phyloP scores from a whole-genome alignment of 2,113 vertebrate species.

The Macrotis lagotis region DNA sequence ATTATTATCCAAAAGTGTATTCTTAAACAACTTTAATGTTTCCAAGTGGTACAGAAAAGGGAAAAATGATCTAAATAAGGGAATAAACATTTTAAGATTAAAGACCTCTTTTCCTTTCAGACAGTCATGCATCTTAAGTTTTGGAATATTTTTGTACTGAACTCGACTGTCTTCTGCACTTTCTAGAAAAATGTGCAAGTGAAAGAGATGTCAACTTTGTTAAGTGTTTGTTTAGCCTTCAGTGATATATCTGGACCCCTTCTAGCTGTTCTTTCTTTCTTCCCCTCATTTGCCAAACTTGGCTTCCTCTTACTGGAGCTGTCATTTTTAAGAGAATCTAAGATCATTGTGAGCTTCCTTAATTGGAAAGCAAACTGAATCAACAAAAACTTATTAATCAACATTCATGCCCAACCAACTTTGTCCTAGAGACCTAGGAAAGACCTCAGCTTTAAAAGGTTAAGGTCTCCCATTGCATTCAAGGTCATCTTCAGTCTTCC shows the following conservation, averaged over 20 bases:
- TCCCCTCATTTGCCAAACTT: background rate
- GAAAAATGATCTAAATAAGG: background rate
- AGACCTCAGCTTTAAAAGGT: too few species aligned
- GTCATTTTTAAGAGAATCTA: background rate
- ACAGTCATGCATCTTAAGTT: background rate
- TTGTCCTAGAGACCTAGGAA: too few species aligned
- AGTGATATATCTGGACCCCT: background rate
- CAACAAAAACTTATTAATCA: background rate
- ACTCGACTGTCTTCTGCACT: background rate
- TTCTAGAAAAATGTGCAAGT: background rate
- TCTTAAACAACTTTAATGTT: background rate
- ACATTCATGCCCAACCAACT: background rate
- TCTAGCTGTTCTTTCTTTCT: background rate
- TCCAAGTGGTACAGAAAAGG: background rate
- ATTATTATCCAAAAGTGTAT: background rate
- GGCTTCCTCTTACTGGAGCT: background rate
- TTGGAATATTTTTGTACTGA: background rate
- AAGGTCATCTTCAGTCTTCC: too few species aligned
- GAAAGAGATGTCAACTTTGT: background rate
- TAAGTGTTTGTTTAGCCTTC: background rate
- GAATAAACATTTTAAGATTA: background rate
- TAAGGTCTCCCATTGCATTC: too few species aligned
- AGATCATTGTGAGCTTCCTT: background rate
- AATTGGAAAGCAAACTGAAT: background rate
- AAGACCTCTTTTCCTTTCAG: background rate